Percentiles rank a stretch among this genome's conserved stretches.
Conservation (phyloP, 2,888 invertebrate genomes). For the Morpho achilles region DNA sequence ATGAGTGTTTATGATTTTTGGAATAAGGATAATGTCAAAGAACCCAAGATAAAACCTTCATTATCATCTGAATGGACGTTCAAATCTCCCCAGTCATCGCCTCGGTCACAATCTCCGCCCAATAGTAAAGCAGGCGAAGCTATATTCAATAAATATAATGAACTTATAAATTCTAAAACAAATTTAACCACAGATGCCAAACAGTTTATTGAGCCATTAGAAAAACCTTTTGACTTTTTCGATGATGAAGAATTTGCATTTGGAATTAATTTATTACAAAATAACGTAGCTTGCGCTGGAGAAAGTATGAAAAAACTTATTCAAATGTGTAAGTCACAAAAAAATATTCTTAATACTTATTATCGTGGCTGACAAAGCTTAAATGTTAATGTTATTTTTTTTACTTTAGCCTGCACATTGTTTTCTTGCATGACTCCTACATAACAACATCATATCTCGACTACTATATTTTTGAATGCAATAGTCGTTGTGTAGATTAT, state of each 20-base stretch:
- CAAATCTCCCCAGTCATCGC: slow-evolving; percentile 38
- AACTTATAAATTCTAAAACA: slow-evolving; percentile 56
- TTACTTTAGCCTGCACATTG: too few relatives aligned
- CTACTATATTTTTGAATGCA: too few relatives aligned
- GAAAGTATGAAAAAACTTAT: slow-evolving; percentile 64
- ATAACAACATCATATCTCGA: too few relatives aligned
- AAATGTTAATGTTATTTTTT: too few relatives aligned
- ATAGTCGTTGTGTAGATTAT: too few relatives aligned
- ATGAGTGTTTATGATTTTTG: slow-evolving; percentile 47
- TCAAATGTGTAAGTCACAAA: slow-evolving; percentile 54
- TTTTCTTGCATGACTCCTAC: too few relatives aligned
- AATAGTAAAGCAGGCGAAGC: slow-evolving; percentile 46
- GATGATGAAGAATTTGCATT: slow-evolving; percentile 70
- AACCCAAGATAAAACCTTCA: slow-evolving; percentile 36
- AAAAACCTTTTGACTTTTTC: slow-evolving; percentile 64
- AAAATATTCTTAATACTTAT: not conserved
- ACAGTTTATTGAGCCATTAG: slow-evolving; percentile 44
- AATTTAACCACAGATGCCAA: slow-evolving; percentile 46
- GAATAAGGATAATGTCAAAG: slow-evolving; percentile 34
- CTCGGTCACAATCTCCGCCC: slow-evolving; percentile 46
- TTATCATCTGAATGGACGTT: slow-evolving; percentile 43
- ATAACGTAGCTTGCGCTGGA: slow-evolving; percentile 70
- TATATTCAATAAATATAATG: slow-evolving; percentile 56
- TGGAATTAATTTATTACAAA: slow-evolving; percentile 64
- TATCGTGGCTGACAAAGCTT: too few relatives aligned